Evolutionary conservation across 2,113 vertebrate genomes (phyloP).

Genomic region (Otis tarda): DNA sequence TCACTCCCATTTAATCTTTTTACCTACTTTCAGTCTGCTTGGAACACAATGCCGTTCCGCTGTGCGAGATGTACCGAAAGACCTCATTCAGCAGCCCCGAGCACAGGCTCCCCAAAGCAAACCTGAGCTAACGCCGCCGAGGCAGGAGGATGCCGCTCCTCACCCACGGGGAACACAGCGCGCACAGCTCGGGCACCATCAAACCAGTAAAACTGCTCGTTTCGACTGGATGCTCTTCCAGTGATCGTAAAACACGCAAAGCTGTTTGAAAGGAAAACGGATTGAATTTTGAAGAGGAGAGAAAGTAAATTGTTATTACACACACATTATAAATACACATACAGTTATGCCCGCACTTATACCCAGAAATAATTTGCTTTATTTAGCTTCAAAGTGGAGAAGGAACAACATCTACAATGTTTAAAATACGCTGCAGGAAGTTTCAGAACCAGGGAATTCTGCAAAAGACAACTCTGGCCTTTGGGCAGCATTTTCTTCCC

Average conservation of each 20-base stretch:
- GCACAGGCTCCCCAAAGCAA: background rate
- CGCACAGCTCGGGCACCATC: accelerated
- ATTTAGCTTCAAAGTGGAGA: background rate
- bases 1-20: background rate
- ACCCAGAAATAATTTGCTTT: background rate
- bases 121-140: background rate
- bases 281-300: background rate
- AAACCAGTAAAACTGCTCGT: background rate
- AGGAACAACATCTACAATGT: accelerated
- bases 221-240: background rate
- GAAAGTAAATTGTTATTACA: background rate
- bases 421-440: background rate
- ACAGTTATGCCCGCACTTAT: background rate
- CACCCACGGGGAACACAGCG: background rate
- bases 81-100: background rate
- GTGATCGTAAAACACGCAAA: accelerated
- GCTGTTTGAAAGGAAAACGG: background rate
- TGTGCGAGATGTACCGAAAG: background rate
- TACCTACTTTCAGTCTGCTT: background rate
- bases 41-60: background rate
- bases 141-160: background rate
- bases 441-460: background rate
- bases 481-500: background rate
- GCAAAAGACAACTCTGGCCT: background rate
- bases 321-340: background rate